Evolutionary conservation across 1,140 invertebrate genomes (phyloP).

Genomic region (Theocolax elegans): DNA sequence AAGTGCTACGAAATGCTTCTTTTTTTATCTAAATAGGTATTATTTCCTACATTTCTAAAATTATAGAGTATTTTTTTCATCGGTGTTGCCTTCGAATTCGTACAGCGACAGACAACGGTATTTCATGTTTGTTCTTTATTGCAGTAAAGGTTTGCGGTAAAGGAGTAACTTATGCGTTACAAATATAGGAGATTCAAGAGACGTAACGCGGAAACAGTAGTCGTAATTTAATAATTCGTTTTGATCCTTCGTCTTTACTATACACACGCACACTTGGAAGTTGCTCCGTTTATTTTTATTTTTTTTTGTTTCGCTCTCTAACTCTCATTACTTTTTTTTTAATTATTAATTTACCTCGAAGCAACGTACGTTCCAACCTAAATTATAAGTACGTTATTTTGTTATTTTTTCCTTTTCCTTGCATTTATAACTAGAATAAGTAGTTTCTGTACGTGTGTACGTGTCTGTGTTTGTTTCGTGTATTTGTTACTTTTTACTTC

Average conservation of each 20-base stretch:
- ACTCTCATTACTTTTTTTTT: too few species aligned
- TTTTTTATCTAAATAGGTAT: slow-evolving; percentile 48
- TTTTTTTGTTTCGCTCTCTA: slow-evolving; percentile 34
- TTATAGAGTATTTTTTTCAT: slow-evolving; percentile 46
- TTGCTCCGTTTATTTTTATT: slow-evolving; percentile 43
- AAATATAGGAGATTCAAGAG: slow-evolving; percentile 32
- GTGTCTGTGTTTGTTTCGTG: too few species aligned
- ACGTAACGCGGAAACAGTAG: slow-evolving; percentile 37
- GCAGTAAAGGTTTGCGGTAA: slow-evolving; percentile 27
- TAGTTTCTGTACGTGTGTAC: too few species aligned
- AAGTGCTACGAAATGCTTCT: slow-evolving; percentile 30
- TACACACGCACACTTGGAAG: slow-evolving; percentile 40
- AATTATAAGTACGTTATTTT: slow-evolving; percentile 40
- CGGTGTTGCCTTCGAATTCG: slow-evolving; percentile 27
- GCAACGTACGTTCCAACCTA: slow-evolving; percentile 20
- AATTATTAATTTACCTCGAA: too few species aligned
- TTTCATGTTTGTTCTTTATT: too few species aligned
- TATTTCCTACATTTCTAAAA: slow-evolving; percentile 52
- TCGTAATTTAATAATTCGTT: slow-evolving; percentile 42
- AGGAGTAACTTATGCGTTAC: slow-evolving; percentile 28
- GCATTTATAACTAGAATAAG: slow-evolving; percentile 38
- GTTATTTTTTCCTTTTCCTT: slow-evolving; percentile 7
- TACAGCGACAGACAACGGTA: slow-evolving; percentile 13
- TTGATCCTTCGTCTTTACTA: slow-evolving; percentile 43
- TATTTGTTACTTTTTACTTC: too few species aligned